Evolutionary conservation across 2,888 invertebrate species (phyloP).

Genomic region (Megastigmus dorsalis): DNA sequence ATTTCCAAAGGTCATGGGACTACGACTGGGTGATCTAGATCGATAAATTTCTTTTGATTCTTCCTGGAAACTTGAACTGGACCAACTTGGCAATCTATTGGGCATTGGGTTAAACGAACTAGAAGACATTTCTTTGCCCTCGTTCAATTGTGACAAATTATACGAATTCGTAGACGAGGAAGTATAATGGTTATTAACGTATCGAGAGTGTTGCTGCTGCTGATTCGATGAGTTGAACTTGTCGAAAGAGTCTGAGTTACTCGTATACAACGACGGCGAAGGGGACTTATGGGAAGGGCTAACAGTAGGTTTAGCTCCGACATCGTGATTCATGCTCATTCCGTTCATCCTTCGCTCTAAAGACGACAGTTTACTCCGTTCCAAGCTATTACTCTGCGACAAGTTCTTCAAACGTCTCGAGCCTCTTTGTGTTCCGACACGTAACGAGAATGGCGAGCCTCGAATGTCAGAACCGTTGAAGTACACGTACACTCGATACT

Average conservation of each 20-base stretch:
- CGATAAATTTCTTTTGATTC: slow-evolving; percentile 67
- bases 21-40: slow-evolving; percentile 63
- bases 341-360: slow-evolving; percentile 69
- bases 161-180: background rate
- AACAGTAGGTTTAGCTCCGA: slow-evolving; percentile 12
- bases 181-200: background rate
- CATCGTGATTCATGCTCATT: slow-evolving; percentile 60
- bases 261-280: slow-evolving; percentile 62
- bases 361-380: slow-evolving; percentile 65
- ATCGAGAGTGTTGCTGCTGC: background rate
- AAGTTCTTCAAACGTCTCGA: slow-evolving; percentile 60
- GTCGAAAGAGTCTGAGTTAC: slow-evolving; percentile 58
- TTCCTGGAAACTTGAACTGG: slow-evolving; percentile 61
- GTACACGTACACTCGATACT: slow-evolving; percentile 90
- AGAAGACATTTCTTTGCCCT: slow-evolving; percentile 28
- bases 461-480: slow-evolving; percentile 90
- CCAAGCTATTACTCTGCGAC: slow-evolving; percentile 58
- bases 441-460: slow-evolving; percentile 91
- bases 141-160: slow-evolving; percentile 3
- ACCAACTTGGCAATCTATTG: slow-evolving; percentile 58
- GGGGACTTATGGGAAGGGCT: slow-evolving; percentile 46
- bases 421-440: slow-evolving; percentile 86
- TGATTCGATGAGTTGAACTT: slow-evolving; percentile 52
- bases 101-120: slow-evolving; percentile 60
- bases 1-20: slow-evolving; percentile 64